Evolutionary conservation across 2,113 vertebrate species (phyloP).

Genomic region (Pygoscelis adeliae): DNA sequence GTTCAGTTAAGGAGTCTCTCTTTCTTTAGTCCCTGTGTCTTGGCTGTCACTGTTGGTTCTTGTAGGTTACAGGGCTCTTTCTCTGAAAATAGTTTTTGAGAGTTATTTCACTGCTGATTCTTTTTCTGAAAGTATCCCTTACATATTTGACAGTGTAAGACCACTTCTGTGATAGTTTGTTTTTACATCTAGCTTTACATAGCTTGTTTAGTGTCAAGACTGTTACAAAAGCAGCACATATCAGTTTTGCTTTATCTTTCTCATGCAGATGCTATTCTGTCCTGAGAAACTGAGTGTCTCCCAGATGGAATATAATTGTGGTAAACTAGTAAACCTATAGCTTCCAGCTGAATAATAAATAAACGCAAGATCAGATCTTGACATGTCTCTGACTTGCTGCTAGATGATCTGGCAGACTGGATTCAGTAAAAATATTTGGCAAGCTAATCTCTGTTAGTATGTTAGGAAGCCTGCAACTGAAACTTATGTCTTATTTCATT

Average conservation of each 20-base stretch:
- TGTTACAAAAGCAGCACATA: not conserved
- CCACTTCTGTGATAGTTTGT: not conserved
- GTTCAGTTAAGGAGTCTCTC: not conserved
- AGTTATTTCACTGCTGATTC: not conserved
- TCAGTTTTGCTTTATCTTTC: not conserved
- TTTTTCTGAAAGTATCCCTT: not conserved
- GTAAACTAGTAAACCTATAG: not conserved
- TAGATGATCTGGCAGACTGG: not conserved
- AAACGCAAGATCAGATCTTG: not conserved
- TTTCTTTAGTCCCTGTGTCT: not conserved
- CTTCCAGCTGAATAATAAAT: constrained; percentile 31
- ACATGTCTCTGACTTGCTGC: not conserved
- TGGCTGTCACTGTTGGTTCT: not conserved
- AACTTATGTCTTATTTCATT: not conserved
- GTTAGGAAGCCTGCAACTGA: not conserved
- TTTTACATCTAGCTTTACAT: not conserved
- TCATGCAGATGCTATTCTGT: not conserved
- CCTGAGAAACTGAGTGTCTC: not conserved
- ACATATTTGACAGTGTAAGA: not conserved
- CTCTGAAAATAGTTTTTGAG: not conserved
- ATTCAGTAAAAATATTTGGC: constrained; percentile 21
- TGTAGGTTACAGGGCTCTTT: not conserved
- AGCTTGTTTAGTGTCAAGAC: not conserved
- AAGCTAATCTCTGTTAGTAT: not conserved
- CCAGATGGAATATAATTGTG: not conserved